phyloP scores from a whole-genome alignment of 2,113 vertebrate genomes.

The Hyla sarda region DNA sequence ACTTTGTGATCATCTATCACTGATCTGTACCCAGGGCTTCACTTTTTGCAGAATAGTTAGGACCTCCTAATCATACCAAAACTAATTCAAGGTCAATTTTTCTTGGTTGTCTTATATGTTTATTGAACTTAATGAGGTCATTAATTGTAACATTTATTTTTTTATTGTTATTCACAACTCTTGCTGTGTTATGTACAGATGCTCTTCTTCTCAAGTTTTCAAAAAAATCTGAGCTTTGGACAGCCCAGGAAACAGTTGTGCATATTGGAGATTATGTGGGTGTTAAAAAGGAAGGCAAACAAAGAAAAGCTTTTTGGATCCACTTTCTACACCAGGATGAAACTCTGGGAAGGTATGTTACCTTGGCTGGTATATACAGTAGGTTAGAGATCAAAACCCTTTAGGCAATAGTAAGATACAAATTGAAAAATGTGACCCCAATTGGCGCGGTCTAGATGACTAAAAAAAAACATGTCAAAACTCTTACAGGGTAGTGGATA shows the following conservation, averaged over 20 bases:
- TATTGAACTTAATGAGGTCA: background rate
- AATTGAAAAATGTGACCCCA: too few relatives aligned
- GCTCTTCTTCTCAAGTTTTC: slow-evolving; percentile 92
- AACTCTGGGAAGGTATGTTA: slow-evolving; percentile 81
- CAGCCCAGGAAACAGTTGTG: slow-evolving; percentile 81
- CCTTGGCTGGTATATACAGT: background rate
- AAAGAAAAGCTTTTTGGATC: slow-evolving; percentile 87
- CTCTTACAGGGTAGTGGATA: too few relatives aligned
- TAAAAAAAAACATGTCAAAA: too few relatives aligned
- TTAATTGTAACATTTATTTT: too few relatives aligned
- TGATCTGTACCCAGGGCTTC: background rate
- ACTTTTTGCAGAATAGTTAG: background rate
- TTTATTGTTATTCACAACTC: too few relatives aligned
- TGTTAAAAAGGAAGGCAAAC: slow-evolving; percentile 79
- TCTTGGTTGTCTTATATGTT: background rate
- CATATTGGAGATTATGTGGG: slow-evolving; percentile 80
- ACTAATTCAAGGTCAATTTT: background rate
- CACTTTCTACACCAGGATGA: slow-evolving; percentile 93
- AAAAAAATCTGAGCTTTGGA: slow-evolving; percentile 87
- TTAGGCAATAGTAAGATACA: too few relatives aligned
- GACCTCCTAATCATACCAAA: background rate
- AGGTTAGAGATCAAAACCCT: too few relatives aligned
- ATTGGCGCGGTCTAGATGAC: too few relatives aligned
- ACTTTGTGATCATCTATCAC: background rate
- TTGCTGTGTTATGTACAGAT: slow-evolving; percentile 69